Base-by-base conservation (phyloP, 2,797 vertebrate genomes). In the Sebastes aleutianus region DNA sequence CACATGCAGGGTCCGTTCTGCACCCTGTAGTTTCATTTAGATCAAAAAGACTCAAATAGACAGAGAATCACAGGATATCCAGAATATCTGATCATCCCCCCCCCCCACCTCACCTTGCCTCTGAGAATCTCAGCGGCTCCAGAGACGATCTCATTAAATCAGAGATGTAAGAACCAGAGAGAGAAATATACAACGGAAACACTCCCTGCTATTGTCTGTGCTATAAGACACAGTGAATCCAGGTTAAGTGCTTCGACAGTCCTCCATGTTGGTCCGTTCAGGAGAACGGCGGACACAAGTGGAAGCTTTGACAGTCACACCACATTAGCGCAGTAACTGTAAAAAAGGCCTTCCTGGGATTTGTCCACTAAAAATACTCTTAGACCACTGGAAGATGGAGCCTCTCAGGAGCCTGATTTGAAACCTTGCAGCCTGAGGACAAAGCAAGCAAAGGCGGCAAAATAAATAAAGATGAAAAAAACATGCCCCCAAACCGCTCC, bases 31-130 rank as follows among this genome's bases (percentile, higher is more conserved):
- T 91, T 95, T 95, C 92, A 92, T 93, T 95, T 90, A 93, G 91
- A 95, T 95, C 90, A 94, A 93, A 94, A 94, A 92, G 89, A 93
- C 87, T 94, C 82, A 85, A 91, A 92, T 76, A 91, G 91, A 93
- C 84, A 81, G 89, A 91, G 88, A 92, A 92, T 94, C 93, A 90
- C 81, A 91, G 90, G 90, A 92, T 87, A 85, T 93, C 89, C 85
- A 89, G 90, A 92, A 90, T 91, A 90, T 92, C 73, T 90, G 89
- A 95, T 91, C 81, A 82, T 68, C 43, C 8, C 20, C 18, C 18
- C n/a, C 83, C 67, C 47, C 53, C 54, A 77, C 70, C 87, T 91
- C 92, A 90, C 88, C 91, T 93, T 83, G 79, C 86, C 76, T 93
- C 89, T 84, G 86, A 93, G 85, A 83, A 90, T 84, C 85, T 77